phyloP scores from a whole-genome alignment of 2,888 invertebrate species.

The Elgonia sp. region DNA sequence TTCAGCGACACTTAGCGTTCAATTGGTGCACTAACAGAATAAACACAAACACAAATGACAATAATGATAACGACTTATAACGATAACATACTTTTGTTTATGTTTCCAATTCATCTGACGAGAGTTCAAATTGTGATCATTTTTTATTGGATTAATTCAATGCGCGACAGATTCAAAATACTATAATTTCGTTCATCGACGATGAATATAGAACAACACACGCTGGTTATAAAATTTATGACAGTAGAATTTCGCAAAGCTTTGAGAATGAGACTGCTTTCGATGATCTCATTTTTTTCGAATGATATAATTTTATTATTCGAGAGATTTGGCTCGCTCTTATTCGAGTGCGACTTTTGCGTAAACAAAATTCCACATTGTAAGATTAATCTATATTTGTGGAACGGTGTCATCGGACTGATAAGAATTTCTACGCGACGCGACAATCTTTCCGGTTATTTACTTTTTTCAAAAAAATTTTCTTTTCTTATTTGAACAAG shows the following conservation, averaged over 20 bases:
- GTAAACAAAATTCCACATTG: conserved; percentile 66
- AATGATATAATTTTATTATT: conserved; percentile 18
- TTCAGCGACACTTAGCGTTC: neutral
- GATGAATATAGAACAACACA: too few relatives aligned
- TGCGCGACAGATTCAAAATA: neutral
- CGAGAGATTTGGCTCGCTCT: conserved; percentile 13
- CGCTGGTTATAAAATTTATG: too few relatives aligned
- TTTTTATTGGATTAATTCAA: neutral
- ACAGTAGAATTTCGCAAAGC: too few relatives aligned
- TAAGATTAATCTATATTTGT: conserved; percentile 64
- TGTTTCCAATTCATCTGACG: conserved; percentile 1
- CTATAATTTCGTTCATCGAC: too few relatives aligned
- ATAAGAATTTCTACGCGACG: conserved; percentile 59
- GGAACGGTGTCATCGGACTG: conserved; percentile 54
- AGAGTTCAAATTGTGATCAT: neutral
- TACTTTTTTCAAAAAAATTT: neutral
- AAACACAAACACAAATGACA: conserved; percentile 13
- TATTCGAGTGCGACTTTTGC: conserved; percentile 13
- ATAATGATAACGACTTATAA: conserved; percentile 12
- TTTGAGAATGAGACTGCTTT: neutral
- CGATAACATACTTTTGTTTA: conserved; percentile 17
- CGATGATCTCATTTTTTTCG: neutral
- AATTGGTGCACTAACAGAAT: neutral
- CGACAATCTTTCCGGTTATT: conserved; percentile 31
- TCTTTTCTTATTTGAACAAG: neutral